These are phyloP conservation scores for Ceratosolen fusciceps DNA, from an alignment of 1,140 invertebrate species.

Conservation along the genomic window DNA sequence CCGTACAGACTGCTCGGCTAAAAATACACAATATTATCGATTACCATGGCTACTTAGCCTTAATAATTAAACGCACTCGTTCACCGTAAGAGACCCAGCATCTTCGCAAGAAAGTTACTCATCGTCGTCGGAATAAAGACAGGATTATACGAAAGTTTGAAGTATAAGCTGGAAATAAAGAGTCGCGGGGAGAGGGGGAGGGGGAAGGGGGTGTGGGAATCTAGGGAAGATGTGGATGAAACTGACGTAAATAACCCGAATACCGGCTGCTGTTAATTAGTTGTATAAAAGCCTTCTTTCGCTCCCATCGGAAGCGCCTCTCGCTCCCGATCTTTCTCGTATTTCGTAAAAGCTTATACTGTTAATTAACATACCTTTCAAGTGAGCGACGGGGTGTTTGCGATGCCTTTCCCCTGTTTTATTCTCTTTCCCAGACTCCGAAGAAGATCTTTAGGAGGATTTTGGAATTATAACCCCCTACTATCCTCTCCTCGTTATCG, in stretches of 20 bases:
- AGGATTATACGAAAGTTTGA: neutral
- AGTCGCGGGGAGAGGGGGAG: neutral
- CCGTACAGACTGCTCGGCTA: too few species aligned
- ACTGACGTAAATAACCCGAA: slow-evolving; percentile 61
- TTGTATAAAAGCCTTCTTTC: slow-evolving; percentile 63
- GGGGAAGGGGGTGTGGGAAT: neutral
- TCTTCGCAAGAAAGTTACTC: too few species aligned
- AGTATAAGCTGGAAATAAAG: neutral
- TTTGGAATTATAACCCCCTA: neutral
- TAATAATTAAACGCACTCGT: too few species aligned
- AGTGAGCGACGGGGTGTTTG: slow-evolving; percentile 33
- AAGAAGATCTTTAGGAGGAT: slow-evolving; percentile 15
- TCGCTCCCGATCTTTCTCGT: slow-evolving; percentile 44
- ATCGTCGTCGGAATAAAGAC: neutral
- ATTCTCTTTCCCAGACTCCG: neutral
- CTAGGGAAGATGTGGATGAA: neutral
- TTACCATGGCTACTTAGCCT: too few species aligned
- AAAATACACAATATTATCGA: too few species aligned
- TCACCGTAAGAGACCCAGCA: too few species aligned
- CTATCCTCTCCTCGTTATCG: neutral
- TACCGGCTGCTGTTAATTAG: slow-evolving; percentile 64
- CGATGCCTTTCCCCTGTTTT: slow-evolving; percentile 1
- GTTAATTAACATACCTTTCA: slow-evolving; percentile 69
- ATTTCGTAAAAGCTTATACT: slow-evolving; percentile 62
- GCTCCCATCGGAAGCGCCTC: neutral